Evolutionary conservation across 2,797 vertebrate species (phyloP), one percentile per base, ranked within the genome.

Genomic region (Chelmon rostratus): DNA sequence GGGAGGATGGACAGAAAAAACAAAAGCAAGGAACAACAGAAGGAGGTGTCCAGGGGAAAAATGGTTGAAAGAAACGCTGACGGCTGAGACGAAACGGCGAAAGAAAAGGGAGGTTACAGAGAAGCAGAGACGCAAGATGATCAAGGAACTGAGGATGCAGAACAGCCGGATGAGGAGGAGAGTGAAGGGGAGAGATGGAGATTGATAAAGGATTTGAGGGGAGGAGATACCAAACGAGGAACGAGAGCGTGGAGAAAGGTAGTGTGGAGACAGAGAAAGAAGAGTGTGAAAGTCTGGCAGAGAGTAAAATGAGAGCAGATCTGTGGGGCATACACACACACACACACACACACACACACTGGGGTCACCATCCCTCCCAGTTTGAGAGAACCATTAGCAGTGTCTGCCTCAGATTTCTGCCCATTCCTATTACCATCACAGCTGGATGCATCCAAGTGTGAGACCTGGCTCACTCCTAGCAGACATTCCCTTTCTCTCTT

Each of bases 371-470:
- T 88, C 76, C n/a, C 84, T 90, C 91, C 91, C 92, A 91, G 93
- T 81, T 73, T 77, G 92, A 88, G 89, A 83, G 79, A 75, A 85
- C 93, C 96, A 97, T 97, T 96, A 97, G 90, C 68, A 57, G 78
- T 88, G 95, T 94, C 94, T 96, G 95, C 90, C 31, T 8, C 88
- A 96, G 94, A 97, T 92, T 95, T 91, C 95, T 97, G 96, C 91
- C 95, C 38, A 0, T 85, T 93, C 91, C 52, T 18, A 96, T 97
- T 95, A 96, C 83, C 63, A 0, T 96, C 96, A 96, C 94, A 79
- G 89, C 82, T 57, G 72, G 85, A 88, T 33, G 35, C 87, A 90
- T 56, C 52, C 83, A 19, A 86, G 84, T 5, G 83, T 56, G 86
- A 13, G 81, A 58, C 0, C 11, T 21, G 64, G 79, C 83, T 78